Evolutionary conservation across 2,888 invertebrate genomes (phyloP).

Genomic region (Ormyrus nitidulus): DNA sequence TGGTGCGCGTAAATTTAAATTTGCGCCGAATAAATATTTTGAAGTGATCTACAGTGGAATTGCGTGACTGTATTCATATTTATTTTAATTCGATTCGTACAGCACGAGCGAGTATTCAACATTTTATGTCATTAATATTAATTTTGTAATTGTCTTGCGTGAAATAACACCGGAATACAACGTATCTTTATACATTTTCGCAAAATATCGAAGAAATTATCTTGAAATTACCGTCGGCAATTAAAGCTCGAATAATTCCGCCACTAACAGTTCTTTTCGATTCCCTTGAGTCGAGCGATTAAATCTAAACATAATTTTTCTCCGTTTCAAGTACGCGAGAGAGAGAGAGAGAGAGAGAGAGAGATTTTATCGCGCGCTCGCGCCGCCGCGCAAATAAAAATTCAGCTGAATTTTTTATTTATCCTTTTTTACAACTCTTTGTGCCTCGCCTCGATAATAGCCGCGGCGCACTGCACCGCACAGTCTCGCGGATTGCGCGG

Average conservation of each 20-base stretch:
- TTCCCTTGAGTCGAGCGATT: slow-evolving; percentile 34
- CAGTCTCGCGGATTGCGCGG: background rate
- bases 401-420: slow-evolving; percentile 3
- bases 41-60: slow-evolving; percentile 2
- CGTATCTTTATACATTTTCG: slow-evolving; percentile 36
- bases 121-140: slow-evolving; percentile 55
- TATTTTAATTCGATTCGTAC: slow-evolving; percentile 49
- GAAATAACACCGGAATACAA: slow-evolving; percentile 43
- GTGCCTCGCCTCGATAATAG: too few species aligned
- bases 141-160: slow-evolving; percentile 54
- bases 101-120: slow-evolving; percentile 7
- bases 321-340: slow-evolving; percentile 31
- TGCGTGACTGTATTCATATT: slow-evolving; percentile 52
- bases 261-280: slow-evolving; percentile 17
- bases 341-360: background rate
- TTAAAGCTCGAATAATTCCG: slow-evolving; percentile 46
- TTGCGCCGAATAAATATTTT: background rate
- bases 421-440: background rate
- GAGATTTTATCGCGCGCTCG: background rate
- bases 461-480: too few species aligned
- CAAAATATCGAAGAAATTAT: slow-evolving; percentile 44
- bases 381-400: background rate
- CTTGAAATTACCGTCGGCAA: slow-evolving; percentile 46
- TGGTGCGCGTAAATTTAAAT: background rate
- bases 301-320: slow-evolving; percentile 46